These are phyloP conservation scores for Sesamia inferens DNA, from an alignment of 2,888 invertebrate genomes.

Conservation along the genomic window DNA sequence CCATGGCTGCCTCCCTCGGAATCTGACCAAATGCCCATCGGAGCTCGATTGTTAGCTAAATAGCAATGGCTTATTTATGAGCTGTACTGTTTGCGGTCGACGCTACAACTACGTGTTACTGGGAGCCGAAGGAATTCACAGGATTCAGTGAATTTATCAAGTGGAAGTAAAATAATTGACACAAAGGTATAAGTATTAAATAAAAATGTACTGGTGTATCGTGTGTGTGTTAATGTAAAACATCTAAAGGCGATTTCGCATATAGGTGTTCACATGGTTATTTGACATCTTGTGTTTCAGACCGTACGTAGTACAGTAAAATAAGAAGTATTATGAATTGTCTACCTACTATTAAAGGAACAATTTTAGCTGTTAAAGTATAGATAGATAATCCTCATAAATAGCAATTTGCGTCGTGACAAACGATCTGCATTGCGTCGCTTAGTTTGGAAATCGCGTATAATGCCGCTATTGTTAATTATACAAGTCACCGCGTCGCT, in stretches of 20 bases:
- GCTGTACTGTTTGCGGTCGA: conserved; percentile 72
- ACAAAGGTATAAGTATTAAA: conserved; percentile 53
- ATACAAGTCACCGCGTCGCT: conserved; percentile 87
- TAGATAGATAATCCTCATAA: conserved; percentile 87
- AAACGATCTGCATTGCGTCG: conserved; percentile 83
- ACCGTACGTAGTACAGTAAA: conserved; percentile 29
- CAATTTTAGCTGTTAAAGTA: conserved; percentile 75
- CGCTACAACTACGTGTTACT: conserved; percentile 70
- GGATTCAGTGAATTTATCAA: conserved; percentile 58
- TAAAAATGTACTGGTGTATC: conserved; percentile 18
- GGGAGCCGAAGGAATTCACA: conserved; percentile 69
- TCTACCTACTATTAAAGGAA: conserved; percentile 65
- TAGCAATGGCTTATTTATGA: conserved; percentile 87
- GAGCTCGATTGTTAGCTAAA: conserved; percentile 86
- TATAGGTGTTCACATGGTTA: conserved; percentile 20
- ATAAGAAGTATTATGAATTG: conserved; percentile 58
- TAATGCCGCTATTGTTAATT: conserved; percentile 89
- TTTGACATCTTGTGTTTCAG: conserved; percentile 8
- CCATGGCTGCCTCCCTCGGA: conserved; percentile 85
- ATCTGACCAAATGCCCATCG: conserved; percentile 89
- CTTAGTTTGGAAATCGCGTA: conserved; percentile 88
- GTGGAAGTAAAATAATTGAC: conserved; percentile 50
- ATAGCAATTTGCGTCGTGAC: conserved; percentile 88
- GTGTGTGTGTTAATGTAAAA: background rate
- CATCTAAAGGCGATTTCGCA: conserved; percentile 7